These are phyloP conservation scores for Caenorhabditis sp. DNA, from an alignment of 2,888 invertebrate genomes.

Conservation along the genomic window DNA sequence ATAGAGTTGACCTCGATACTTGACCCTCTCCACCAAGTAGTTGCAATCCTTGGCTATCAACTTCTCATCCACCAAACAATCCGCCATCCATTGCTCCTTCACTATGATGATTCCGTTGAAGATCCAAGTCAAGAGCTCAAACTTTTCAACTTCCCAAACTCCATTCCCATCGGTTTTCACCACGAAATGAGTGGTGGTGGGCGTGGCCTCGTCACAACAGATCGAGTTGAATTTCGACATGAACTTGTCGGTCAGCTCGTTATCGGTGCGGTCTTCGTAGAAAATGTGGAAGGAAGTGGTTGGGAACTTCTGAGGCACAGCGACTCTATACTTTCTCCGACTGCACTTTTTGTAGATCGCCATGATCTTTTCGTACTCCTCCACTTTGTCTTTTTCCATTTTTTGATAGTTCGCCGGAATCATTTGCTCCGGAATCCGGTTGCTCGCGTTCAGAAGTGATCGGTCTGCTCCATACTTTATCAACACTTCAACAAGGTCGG, in stretches of 20 bases:
- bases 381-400: neutral
- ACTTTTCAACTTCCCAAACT: neutral
- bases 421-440: neutral
- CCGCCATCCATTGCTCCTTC: slow-evolving; percentile 9
- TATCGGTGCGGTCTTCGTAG: neutral
- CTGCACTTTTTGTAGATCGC: neutral
- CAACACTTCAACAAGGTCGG: slow-evolving; percentile 2
- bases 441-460: neutral
- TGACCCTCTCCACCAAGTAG: slow-evolving; percentile 8
- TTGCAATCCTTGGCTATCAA: neutral
- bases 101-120: slow-evolving; percentile 17
- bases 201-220: slow-evolving; percentile 1
- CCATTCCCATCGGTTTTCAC: neutral
- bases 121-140: slow-evolving; percentile 1
- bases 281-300: slow-evolving; percentile 12
- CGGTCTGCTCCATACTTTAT: slow-evolving; percentile 21
- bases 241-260: neutral
- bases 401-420: neutral
- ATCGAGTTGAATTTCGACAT: neutral
- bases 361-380: neutral
- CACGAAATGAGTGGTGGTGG: neutral
- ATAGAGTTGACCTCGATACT: neutral
- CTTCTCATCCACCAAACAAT: neutral
- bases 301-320: neutral
- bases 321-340: neutral